Evolutionary conservation across 2,797 vertebrate genomes (phyloP), one percentile per base, ranked within the genome.

Genomic region (Cyprinodon diabolis): DNA sequence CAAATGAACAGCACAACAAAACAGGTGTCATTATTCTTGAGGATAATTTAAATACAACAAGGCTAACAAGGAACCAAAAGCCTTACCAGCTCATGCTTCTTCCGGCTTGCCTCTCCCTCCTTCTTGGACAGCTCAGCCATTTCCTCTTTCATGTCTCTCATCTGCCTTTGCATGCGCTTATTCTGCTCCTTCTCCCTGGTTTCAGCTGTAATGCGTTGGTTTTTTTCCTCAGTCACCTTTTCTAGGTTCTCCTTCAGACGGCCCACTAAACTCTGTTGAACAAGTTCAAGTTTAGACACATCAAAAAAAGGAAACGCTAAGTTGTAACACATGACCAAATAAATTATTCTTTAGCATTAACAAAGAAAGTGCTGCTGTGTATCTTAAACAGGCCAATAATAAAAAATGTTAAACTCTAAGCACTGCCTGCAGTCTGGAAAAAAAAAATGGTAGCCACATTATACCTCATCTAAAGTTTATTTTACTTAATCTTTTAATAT

Each of bases 181-280:
- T 98, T 99, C 91, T 99, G 98, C 56, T 99, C 98, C 78, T 97
- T 99, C 92, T 99, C 98, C 21, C 98, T 90, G 94, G 94, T 97
- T 93, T 99, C 98, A 0, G 96, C 95, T 0, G 94, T 93, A 0
- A 87, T 82, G 0, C 93, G 96, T 79, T 98, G 97, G 84, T 98
- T 97, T 54, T 96, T 94, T 87, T 99, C 98, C 89, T 98, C 98
- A 0, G 95, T 96, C 93, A 98, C 92, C 93, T 99, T 99, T 90
- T 99, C 98, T 67, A 99, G 94, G 92, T 97, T 99, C 87, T 99
- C 98, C 92, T 99, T 99, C 86, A 99, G 95, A 60, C 98, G 95
- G 0, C 91, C 90, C 80, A 96, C 97, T 84, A 99, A 90, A 88
- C 93, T 96, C 98, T 93, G 66, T 30, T 54, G 74, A 71, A 45